A percentile compares a stretch with the other conserved stretches of the same genome.
Conservation (phyloP, 2,113 vertebrate genomes). For the Ciconia maguari region DNA sequence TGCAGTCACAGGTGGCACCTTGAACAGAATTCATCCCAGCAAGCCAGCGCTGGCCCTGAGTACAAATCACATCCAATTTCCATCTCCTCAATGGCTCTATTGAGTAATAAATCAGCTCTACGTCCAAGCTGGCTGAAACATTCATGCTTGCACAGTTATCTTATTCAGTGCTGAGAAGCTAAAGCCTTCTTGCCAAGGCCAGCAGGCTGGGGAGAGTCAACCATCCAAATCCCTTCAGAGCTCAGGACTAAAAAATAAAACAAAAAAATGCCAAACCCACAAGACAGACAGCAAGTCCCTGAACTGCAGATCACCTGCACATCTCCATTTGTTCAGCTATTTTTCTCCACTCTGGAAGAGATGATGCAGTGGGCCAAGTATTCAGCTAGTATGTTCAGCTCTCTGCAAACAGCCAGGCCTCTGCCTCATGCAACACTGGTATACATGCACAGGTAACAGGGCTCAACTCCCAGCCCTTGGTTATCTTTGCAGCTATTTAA, state of each 20-base stretch:
- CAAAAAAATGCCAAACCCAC: neutral
- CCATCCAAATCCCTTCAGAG: neutral
- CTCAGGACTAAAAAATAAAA: neutral
- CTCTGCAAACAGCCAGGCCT: neutral
- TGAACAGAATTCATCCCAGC: conserved; percentile 28
- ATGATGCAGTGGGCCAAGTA: neutral
- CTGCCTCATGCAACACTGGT: neutral
- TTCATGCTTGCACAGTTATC: neutral
- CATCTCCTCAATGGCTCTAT: conserved; percentile 8
- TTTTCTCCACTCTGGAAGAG: neutral
- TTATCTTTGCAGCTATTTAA: neutral
- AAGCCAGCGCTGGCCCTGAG: conserved; percentile 14
- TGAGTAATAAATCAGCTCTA: conserved; percentile 55
- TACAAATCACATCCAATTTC: conserved; percentile 63
- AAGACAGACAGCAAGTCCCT: neutral
- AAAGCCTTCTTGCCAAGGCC: conserved; percentile 23
- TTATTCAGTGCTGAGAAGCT: conserved; percentile 10
- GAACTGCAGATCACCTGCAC: neutral
- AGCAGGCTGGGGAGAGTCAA: neutral
- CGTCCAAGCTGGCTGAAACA: neutral
- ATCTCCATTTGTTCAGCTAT: neutral
- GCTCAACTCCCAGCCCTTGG: neutral
- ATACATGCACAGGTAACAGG: neutral
- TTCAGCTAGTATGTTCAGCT: neutral
- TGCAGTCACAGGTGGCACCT: neutral